Evolutionary conservation across 2,113 vertebrate genomes (phyloP).

Genomic region (Pterocles burchelli): DNA sequence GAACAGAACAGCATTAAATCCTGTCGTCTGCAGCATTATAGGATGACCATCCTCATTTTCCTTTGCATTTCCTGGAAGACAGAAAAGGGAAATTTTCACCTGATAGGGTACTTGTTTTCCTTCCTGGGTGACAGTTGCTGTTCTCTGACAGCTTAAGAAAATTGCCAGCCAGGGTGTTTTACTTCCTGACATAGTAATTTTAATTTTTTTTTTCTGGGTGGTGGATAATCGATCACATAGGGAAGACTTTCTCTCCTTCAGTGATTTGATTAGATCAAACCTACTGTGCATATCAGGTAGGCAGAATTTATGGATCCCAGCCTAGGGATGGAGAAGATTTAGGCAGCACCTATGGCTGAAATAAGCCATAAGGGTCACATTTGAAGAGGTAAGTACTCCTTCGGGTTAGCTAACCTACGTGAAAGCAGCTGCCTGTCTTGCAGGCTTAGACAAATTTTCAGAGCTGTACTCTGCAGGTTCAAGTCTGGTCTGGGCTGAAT

Average conservation of each 20-base stretch:
- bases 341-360: background rate
- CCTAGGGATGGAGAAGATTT: background rate
- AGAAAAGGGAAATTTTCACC: background rate
- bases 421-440: background rate
- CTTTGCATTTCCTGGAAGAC: background rate
- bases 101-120: background rate
- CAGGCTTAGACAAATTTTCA: background rate
- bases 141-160: background rate
- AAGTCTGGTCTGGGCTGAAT: background rate
- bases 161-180: background rate
- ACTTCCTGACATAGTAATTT: background rate
- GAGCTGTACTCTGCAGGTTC: background rate
- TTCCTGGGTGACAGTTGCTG: background rate
- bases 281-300: background rate
- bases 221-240: background rate
- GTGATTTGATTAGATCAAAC: background rate
- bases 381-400: background rate
- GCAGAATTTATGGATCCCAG: background rate
- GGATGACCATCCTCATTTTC: background rate
- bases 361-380: background rate
- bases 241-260: background rate
- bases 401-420: background rate
- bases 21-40: background rate
- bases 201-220: background rate
- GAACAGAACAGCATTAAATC: background rate